Evolutionary conservation across 2,113 vertebrate genomes (phyloP).

Genomic region (Leptobrachium leishanense): DNA sequence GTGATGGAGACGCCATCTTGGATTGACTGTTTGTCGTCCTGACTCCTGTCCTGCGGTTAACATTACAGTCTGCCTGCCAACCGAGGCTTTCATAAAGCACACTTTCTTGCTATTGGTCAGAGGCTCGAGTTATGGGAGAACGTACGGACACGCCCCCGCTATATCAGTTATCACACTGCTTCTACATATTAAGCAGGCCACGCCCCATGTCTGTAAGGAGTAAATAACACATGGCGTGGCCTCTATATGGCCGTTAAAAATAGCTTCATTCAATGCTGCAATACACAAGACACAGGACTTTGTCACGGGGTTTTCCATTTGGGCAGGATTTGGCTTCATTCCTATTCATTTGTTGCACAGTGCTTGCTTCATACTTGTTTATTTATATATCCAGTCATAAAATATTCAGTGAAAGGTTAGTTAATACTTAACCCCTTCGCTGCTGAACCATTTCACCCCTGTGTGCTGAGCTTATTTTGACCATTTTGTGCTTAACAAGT

Average conservation of each 20-base stretch:
- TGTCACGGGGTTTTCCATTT: no score
- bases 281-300: no score
- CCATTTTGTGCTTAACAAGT: no score
- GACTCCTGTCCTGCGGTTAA: slow-evolving; percentile 45
- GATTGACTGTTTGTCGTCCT: slow-evolving; percentile 46
- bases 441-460: no score
- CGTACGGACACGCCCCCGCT: rapidly evolving
- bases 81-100: not conserved
- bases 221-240: slow-evolving; percentile 15
- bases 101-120: not conserved
- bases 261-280: no score
- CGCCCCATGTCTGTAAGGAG: not conserved
- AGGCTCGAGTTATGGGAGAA: slow-evolving; percentile 13
- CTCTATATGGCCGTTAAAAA: not conserved
- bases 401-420: no score
- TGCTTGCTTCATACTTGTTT: no score
- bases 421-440: no score
- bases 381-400: no score
- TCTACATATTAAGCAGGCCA: rapidly evolving
- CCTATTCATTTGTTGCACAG: no score
- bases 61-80: slow-evolving; percentile 21
- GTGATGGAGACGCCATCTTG: slow-evolving; percentile 64
- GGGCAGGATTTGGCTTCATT: no score
- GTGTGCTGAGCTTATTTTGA: no score
- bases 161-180: slow-evolving; percentile 7